Percentiles rank a stretch among this genome's conserved stretches.
phyloP scores from a whole-genome alignment of 1,140 invertebrate species.

The Hypothenemus hampei region DNA sequence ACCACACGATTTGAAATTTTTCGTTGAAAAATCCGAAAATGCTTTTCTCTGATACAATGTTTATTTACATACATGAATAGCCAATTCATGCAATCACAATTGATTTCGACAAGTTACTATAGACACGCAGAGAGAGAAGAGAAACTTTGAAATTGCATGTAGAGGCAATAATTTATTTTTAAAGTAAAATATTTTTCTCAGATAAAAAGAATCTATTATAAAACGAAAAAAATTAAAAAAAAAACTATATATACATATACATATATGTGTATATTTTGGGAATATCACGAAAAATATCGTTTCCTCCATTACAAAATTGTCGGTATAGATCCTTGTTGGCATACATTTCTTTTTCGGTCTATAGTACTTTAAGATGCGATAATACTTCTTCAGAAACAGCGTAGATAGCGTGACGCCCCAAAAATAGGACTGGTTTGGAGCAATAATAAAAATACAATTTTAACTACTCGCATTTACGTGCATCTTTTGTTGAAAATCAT shows the following conservation, averaged over 20 bases:
- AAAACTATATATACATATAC: too few species aligned
- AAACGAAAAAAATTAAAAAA: slow-evolving; percentile 21
- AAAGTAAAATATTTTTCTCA: too few species aligned
- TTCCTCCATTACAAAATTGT: slow-evolving; percentile 23
- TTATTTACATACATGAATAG: slow-evolving; percentile 17
- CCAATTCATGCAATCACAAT: neutral
- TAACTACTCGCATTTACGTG: too few species aligned
- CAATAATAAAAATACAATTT: too few species aligned
- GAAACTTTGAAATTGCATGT: too few species aligned
- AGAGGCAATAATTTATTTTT: too few species aligned
- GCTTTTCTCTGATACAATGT: slow-evolving; percentile 4
- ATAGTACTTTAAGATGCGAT: neutral
- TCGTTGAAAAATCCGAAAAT: slow-evolving; percentile 6
- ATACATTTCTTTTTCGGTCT: slow-evolving; percentile 5
- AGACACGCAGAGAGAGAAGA: too few species aligned
- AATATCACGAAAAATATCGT: slow-evolving; percentile 21
- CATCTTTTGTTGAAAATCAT: too few species aligned
- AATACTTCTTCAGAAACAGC: neutral
- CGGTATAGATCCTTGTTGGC: slow-evolving; percentile 1
- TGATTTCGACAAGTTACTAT: slow-evolving; percentile 1
- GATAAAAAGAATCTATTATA: slow-evolving; percentile 12
- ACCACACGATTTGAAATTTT: slow-evolving; percentile 15
- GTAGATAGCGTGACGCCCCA: neutral
- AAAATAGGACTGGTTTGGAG: too few species aligned
- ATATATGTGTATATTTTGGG: slow-evolving; percentile 13